Percentiles rank a stretch among this genome's conserved stretches.
Evolutionary conservation across 92 coral and sea anemone genomes (phyloP).

Genomic region (Paragorgia papillata): DNA sequence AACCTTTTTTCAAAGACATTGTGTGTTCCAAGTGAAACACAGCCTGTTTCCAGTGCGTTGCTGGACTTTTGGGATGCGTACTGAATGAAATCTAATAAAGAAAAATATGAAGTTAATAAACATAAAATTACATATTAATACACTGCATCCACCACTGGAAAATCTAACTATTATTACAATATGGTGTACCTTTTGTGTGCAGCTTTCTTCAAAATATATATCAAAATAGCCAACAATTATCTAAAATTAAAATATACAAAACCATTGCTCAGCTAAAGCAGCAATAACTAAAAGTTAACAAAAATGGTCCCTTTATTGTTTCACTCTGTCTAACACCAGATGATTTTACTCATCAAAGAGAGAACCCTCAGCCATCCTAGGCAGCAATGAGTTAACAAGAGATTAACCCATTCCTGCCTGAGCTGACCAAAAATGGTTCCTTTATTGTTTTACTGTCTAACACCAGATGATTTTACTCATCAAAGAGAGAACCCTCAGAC

Average conservation of each 20-base stretch:
- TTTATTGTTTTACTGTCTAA: no score
- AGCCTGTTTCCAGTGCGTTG: constrained; percentile 98
- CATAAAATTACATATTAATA: background rate
- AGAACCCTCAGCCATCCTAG: no score
- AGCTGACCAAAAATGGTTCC: no score
- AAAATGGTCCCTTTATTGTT: no score
- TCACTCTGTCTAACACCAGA: no score
- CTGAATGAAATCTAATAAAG: constrained; percentile 71
- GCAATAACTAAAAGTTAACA: no score
- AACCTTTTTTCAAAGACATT: constrained; percentile 70
- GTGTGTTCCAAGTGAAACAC: constrained; percentile 81
- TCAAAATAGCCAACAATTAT: constrained; percentile 89
- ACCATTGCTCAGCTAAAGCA: no score
- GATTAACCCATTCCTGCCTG: no score
- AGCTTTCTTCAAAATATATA: constrained; percentile 77
- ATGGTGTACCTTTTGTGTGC: constrained; percentile 69
- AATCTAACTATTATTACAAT: background rate
- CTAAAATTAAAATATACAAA: constrained; percentile 48
- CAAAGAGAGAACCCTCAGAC: no score
- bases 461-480: no score
- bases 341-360: no score
- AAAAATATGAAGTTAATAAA: background rate
- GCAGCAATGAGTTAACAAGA: no score
- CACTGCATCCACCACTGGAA: background rate
- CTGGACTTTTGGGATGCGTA: constrained; percentile 69